Evolutionary conservation across 2,113 vertebrate genomes (phyloP).

Genomic region (Barbus barbus): DNA sequence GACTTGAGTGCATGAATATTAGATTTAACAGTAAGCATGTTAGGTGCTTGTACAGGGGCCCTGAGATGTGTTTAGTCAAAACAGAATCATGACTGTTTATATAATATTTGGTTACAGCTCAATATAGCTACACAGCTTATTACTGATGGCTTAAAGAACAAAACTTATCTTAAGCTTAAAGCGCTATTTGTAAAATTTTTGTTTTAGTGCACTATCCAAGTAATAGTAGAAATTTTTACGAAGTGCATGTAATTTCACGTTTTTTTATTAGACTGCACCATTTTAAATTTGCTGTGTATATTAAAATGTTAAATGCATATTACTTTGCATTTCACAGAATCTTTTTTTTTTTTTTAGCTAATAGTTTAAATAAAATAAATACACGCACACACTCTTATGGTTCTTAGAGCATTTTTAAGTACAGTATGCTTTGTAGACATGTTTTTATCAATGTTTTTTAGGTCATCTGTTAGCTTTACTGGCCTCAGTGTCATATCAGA

Average conservation of each 20-base stretch:
- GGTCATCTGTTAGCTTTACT: constrained; percentile 39
- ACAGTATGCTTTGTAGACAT: not conserved
- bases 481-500: constrained; percentile 12
- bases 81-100: constrained; percentile 48
- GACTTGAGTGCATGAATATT: constrained; percentile 51
- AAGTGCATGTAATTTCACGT: not conserved
- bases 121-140: not conserved
- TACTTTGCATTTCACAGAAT: not conserved
- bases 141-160: not conserved
- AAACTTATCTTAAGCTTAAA: not conserved
- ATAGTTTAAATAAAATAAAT: too few relatives aligned
- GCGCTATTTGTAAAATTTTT: not conserved
- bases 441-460: not conserved
- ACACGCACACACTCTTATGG: too few relatives aligned
- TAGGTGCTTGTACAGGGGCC: constrained; percentile 41
- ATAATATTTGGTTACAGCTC: constrained; percentile 16
- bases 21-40: constrained; percentile 53
- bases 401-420: too few relatives aligned
- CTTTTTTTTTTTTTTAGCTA: too few relatives aligned
- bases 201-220: not conserved
- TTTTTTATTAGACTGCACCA: not conserved
- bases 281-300: not conserved
- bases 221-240: not conserved
- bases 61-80: constrained; percentile 43
- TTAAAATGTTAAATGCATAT: not conserved